Evolutionary conservation across 2,113 vertebrate genomes (phyloP), one percentile per base, ranked within the genome.

Genomic region (Mastomys coucha): DNA sequence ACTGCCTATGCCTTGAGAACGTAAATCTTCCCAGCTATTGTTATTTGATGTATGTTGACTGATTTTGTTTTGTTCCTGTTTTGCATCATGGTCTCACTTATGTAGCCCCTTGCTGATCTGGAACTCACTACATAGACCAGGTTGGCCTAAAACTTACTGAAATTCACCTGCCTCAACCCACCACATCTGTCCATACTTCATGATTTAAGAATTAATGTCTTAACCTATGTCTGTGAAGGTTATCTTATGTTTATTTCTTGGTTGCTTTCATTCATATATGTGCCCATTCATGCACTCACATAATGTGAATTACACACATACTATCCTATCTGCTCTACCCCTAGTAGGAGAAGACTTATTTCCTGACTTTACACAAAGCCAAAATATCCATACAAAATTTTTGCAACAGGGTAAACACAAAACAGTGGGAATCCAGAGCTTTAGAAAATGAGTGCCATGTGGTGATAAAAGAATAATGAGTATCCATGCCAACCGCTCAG

Each of bases 371-470:
- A n/a, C 13, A 45, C 17, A 91, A 94, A 86, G 70, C 81, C 77
- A 97, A 90, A 69, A 75, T 69, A n/a, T 4, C 53, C 91, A 89
- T 65, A 33, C 36, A 91, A 80, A 65, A 94, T 60, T 88, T 89
- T 86, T 86, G 31, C 51, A 72, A 84, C 49, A 92, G 72, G 42
- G 12, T 93, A 91, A 94, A 93, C 31, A 72, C 20, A 87, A 92
- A 90, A 89, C 67, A 92, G 69, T 20, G 49, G 51, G 39, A 89
- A 91, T 87, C 11, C 88, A 91, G 91, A 77, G 26, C 31, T 89
- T 81, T 81, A 72, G 84, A 65, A 95, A 92, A 91, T 70, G 39
- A 91, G 67, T 58, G 39, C 53, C 88, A 72, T 77, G 88, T 93
- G 73, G 78, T 76, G 67, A 91, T 31, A 82, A 81, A 91, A 94